Evolutionary conservation across 2,888 invertebrate genomes (phyloP).

Genomic region (Ashinkailepas kermadecensis): DNA sequence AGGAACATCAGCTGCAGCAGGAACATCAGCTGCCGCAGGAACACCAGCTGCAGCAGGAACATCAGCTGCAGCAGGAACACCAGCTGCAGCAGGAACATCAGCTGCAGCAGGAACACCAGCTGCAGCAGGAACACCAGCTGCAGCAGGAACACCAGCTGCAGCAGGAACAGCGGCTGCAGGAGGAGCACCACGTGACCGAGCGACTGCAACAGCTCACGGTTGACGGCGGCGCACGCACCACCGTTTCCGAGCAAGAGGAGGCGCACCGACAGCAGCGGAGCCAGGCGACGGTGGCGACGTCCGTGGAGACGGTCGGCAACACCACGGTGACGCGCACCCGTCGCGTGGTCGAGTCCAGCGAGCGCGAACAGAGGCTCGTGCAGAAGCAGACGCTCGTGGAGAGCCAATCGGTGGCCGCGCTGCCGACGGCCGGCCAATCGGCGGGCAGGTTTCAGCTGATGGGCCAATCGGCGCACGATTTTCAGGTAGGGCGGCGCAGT

Average conservation of each 20-base stretch:
- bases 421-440: neutral
- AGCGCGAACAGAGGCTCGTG: neutral
- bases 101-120: conserved; percentile 14
- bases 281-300: conserved; percentile 1
- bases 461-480: conserved; percentile 24
- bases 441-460: conserved; percentile 8
- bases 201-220: neutral
- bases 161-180: conserved; percentile 9
- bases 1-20: conserved; percentile 3
- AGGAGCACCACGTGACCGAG: neutral
- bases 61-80: neutral
- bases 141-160: neutral
- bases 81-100: neutral
- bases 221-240: neutral
- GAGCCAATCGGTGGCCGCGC: neutral
- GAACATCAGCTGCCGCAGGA: neutral
- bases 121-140: neutral
- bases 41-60: neutral
- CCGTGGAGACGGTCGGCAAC: neutral
- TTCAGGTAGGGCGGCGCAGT: conserved; percentile 24
- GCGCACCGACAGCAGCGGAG: neutral
- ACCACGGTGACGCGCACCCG: conserved; percentile 15
- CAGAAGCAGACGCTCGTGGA: neutral
- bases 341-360: neutral
- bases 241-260: neutral